Evolutionary conservation across 2,113 vertebrate genomes (phyloP).

Genomic region (Rhizomys pruinosus): DNA sequence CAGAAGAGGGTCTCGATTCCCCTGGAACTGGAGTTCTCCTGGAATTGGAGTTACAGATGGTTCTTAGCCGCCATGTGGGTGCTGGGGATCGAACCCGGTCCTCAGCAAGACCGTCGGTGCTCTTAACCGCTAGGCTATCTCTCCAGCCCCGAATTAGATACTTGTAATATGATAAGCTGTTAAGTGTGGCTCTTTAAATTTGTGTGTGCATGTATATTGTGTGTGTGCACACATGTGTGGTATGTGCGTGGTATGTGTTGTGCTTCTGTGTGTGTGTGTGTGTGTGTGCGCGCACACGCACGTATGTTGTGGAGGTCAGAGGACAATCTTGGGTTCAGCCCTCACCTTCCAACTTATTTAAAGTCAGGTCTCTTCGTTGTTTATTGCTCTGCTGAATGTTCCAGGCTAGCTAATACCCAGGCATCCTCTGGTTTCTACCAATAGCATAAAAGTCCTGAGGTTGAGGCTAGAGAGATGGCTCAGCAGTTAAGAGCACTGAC

Average conservation of each 20-base stretch:
- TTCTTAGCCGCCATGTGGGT: too few species aligned
- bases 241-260: not conserved
- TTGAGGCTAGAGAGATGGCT: too few species aligned
- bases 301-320: not conserved
- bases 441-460: too few species aligned
- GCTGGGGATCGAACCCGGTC: too few species aligned
- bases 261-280: not conserved
- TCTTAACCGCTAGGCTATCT: too few species aligned
- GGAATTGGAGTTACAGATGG: too few species aligned
- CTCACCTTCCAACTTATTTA: not conserved
- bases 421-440: not conserved
- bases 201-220: not conserved
- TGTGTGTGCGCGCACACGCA: not conserved
- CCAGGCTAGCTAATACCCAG: too few species aligned
- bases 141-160: slow-evolving; percentile 42
- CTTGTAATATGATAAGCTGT: not conserved
- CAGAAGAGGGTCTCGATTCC: too few species aligned
- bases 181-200: not conserved
- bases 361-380: not conserved
- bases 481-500: too few species aligned
- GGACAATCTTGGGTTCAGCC: not conserved
- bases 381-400: not conserved
- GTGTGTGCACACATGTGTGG: not conserved
- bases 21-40: too few species aligned
- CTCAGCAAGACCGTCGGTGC: too few species aligned